phyloP scores from a whole-genome alignment of 53 echinoderm and acorn worm species.

The Antedon mediterranea region DNA sequence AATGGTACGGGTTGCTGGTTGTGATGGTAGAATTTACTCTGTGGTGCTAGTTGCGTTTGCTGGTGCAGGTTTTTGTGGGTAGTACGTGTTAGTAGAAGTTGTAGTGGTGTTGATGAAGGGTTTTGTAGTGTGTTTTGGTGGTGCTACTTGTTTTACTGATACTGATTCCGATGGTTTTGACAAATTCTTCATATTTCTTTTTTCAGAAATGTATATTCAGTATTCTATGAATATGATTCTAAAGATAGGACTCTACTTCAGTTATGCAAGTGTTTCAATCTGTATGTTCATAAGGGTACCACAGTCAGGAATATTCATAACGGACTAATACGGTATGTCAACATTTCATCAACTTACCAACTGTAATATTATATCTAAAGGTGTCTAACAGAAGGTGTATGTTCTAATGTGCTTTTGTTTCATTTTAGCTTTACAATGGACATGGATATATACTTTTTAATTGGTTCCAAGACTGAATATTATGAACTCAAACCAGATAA shows the following conservation, averaged over 20 bases:
- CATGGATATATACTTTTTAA: slow-evolving; percentile 40
- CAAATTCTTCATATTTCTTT: not conserved
- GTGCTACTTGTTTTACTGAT: no score
- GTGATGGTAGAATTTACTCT: no score
- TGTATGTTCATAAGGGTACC: slow-evolving; percentile 32
- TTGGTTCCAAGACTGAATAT: slow-evolving; percentile 46
- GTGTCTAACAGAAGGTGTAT: no score
- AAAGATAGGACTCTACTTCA: slow-evolving; percentile 8
- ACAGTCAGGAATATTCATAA: slow-evolving; percentile 32
- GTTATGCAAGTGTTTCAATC: slow-evolving; percentile 43
- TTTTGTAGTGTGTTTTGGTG: no score
- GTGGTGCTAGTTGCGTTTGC: no score
- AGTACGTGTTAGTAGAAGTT: no score
- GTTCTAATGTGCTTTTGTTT: not conserved
- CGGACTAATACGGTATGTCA: slow-evolving; percentile 60
- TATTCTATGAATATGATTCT: slow-evolving; percentile 60
- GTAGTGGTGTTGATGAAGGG: no score
- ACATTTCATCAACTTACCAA: not conserved
- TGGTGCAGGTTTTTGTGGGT: no score
- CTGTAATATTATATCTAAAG: not conserved
- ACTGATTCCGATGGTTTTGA: no score
- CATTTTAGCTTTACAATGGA: slow-evolving; percentile 41
- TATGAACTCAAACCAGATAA: slow-evolving; percentile 21
- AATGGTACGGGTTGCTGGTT: no score
- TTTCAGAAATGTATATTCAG: slow-evolving; percentile 48